A percentile compares a stretch with the other conserved stretches of the same genome.
These are phyloP conservation scores for Polymixis lichenea DNA, from an alignment of 2,888 invertebrate species.

Conservation along the genomic window DNA sequence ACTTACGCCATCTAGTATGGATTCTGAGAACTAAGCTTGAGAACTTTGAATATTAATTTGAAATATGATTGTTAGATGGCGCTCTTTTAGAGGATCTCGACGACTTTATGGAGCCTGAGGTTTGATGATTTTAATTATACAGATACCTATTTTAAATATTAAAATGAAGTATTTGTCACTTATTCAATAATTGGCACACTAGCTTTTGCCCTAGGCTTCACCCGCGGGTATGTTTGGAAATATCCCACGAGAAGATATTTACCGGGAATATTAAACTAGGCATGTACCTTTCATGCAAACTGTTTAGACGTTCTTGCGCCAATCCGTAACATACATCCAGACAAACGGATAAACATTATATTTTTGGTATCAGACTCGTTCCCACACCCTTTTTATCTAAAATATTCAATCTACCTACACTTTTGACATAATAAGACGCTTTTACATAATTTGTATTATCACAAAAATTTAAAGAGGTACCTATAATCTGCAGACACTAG, in stretches of 20 bases:
- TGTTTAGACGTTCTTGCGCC: no score
- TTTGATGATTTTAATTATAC: background rate
- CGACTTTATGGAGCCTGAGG: background rate
- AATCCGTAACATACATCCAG: no score
- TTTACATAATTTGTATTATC: background rate
- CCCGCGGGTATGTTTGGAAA: no score
- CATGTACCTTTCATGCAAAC: no score
- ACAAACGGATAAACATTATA: no score
- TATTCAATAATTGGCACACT: slow-evolving; percentile 15
- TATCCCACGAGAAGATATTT: no score
- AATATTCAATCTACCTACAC: no score
- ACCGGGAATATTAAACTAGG: no score
- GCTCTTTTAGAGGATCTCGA: no score
- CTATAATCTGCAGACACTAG: background rate
- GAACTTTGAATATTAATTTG: background rate
- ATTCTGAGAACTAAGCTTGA: background rate
- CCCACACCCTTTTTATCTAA: no score
- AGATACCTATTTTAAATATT: background rate
- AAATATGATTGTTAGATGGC: slow-evolving; percentile 5
- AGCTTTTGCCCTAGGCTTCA: background rate
- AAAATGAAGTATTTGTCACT: background rate
- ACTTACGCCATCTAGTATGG: slow-evolving; percentile 15
- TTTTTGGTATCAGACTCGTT: no score
- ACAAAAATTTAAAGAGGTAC: background rate
- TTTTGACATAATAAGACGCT: no score